Evolutionary conservation across 1,140 invertebrate genomes (phyloP).

Genomic region (Lordiphosa stackelbergi): DNA sequence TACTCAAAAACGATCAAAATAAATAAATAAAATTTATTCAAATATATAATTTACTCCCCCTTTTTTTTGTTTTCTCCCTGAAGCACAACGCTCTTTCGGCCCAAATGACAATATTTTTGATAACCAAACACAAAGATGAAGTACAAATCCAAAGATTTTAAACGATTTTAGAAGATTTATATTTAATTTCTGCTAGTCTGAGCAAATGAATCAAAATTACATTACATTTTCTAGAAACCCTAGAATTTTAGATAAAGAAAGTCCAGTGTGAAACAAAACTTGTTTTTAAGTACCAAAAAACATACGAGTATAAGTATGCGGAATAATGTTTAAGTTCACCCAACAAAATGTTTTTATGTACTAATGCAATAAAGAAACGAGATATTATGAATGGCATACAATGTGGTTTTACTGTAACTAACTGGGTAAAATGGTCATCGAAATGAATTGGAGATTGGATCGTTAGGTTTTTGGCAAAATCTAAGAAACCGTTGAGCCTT

Average conservation of each 20-base stretch:
- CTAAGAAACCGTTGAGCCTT: too few species aligned
- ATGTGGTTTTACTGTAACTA: too few species aligned
- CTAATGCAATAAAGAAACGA: constrained; percentile 41
- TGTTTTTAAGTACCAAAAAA: constrained; percentile 14
- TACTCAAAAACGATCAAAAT: constrained; percentile 24
- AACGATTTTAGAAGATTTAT: constrained; percentile 17
- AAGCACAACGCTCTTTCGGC: constrained; percentile 22
- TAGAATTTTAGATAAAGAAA: constrained; percentile 14
- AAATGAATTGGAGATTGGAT: too few species aligned
- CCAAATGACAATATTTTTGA: constrained; percentile 72
- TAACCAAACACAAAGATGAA: constrained; percentile 58
- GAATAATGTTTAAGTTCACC: constrained; percentile 21
- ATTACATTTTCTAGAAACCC: constrained; percentile 7
- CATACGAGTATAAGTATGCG: constrained; percentile 8
- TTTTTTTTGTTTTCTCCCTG: constrained; percentile 21
- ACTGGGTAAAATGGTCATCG: too few species aligned
- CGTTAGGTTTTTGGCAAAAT: too few species aligned
- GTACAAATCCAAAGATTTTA: constrained; percentile 72
- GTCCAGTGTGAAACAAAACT: constrained; percentile 38
- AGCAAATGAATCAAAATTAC: constrained; percentile 67
- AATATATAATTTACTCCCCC: constrained; percentile 17
- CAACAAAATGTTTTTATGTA: constrained; percentile 64
- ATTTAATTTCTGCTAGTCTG: constrained; percentile 28
- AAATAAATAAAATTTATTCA: constrained; percentile 49
- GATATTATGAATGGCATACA: constrained; percentile 17